Evolutionary conservation across 2,888 invertebrate species (phyloP).

Genomic region (Nymphalis polychloros): DNA sequence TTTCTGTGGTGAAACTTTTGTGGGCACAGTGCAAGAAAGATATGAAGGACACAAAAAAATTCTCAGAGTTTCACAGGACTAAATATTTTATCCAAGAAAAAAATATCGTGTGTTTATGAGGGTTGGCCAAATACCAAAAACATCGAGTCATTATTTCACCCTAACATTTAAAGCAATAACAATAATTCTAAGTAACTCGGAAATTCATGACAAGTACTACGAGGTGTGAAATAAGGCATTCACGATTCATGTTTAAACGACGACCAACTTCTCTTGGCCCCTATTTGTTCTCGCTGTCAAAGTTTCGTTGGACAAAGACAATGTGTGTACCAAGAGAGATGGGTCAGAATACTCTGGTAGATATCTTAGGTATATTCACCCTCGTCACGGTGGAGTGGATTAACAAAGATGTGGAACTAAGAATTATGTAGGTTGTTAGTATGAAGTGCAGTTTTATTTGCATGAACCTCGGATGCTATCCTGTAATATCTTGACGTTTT

Average conservation of each 20-base stretch:
- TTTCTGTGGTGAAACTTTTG: no score
- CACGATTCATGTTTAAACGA: constrained; percentile 13
- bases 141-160: constrained; percentile 1
- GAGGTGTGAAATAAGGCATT: constrained; percentile 29
- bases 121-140: background rate
- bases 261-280: constrained; percentile 16
- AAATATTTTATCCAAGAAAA: background rate
- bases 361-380: constrained; percentile 27
- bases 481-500: constrained; percentile 11
- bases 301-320: constrained; percentile 27
- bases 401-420: constrained; percentile 36
- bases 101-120: no score
- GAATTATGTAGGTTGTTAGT: constrained; percentile 30
- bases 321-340: constrained; percentile 24
- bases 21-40: no score
- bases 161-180: constrained; percentile 24
- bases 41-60: background rate
- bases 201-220: constrained; percentile 24
- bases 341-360: constrained; percentile 23
- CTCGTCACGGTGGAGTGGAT: constrained; percentile 28
- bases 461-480: constrained; percentile 1
- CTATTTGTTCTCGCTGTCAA: constrained; percentile 20
- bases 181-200: constrained; percentile 23
- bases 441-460: constrained; percentile 26
- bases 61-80: background rate